Conservation (phyloP, 2,797 vertebrate genomes). For the Arremon brunneinucha region DNA sequence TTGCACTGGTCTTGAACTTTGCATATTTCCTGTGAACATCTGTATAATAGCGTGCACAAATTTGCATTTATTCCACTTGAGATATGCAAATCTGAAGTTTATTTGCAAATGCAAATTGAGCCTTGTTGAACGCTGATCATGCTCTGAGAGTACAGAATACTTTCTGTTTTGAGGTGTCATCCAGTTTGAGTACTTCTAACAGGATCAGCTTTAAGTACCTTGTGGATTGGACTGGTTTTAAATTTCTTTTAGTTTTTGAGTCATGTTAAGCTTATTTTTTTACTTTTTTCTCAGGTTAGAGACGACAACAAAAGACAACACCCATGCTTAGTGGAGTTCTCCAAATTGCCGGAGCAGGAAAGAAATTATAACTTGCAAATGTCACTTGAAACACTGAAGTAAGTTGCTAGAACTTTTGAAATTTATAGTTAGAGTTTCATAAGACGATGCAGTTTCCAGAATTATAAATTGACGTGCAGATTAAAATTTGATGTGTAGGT, state of each 20-base stretch:
- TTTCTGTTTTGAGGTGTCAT: background rate
- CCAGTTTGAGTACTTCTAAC: background rate
- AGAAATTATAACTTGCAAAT: slow-evolving; percentile 96
- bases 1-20: background rate
- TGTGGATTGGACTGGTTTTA: background rate
- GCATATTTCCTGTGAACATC: background rate
- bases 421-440: background rate
- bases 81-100: background rate
- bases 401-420: slow-evolving; percentile 49
- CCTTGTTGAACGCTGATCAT: background rate
- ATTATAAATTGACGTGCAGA: background rate
- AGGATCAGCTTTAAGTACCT: background rate
- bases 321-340: slow-evolving; percentile 93
- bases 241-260: background rate
- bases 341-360: slow-evolving; percentile 91
- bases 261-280: background rate
- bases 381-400: slow-evolving; percentile 96
- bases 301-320: slow-evolving; percentile 96
- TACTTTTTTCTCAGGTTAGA: slow-evolving; percentile 79
- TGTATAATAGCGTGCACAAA: background rate
- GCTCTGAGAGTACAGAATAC: background rate
- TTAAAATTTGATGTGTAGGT: background rate
- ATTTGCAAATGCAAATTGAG: background rate
- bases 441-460: background rate
- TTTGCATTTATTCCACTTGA: background rate